Evolutionary conservation across 2,888 invertebrate species (phyloP), one percentile per base, ranked within the genome.

Genomic region (Polylopha cassiicola): DNA sequence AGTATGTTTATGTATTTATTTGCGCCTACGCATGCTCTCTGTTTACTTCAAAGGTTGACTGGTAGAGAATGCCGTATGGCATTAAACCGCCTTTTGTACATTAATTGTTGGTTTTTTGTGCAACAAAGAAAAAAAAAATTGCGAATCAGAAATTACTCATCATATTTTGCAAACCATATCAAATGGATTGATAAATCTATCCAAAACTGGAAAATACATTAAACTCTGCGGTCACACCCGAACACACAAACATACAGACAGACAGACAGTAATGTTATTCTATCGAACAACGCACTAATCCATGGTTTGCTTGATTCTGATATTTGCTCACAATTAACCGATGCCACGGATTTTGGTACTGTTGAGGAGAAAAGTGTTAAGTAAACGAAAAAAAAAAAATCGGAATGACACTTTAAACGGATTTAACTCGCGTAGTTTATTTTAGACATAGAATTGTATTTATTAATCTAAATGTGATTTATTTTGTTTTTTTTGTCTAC

Each of bases 271-370:
- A 37, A 43, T 58, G 62, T 58, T 56, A 64, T 59, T 64, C 54
- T 54, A 53, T 46, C 54, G 48, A 60, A 56, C 69, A 70, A 69
- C 65, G 71, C 64, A 68, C 32, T 38, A 52, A 53, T 58, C 60
- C 54, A 46, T 48, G 39, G 50, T 52, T 52, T 53, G 48, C 58
- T 65, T 62, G 58, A 64, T 68, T 52, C 61, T 44, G 39, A 42
- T 73, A 61, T 75, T 73, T 75, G 67, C 47, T 43, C 51, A 43
- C 71, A 66, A 72, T 72, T 70, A 74, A 47, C 46, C 45, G 32
- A 39, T 37, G 37, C 43, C 28, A 22, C 24, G 21, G 18, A 39
- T 32, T 26, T 29, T 5, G 7, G 41, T 28, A 41, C 36, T 16
- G 39, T 11, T 20, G 28, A 3, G 14, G 9, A 32, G 10, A 24